Evolutionary conservation across 2,797 vertebrate genomes (phyloP), one percentile per base, ranked within the genome.

Genomic region (Alauda arvensis): DNA sequence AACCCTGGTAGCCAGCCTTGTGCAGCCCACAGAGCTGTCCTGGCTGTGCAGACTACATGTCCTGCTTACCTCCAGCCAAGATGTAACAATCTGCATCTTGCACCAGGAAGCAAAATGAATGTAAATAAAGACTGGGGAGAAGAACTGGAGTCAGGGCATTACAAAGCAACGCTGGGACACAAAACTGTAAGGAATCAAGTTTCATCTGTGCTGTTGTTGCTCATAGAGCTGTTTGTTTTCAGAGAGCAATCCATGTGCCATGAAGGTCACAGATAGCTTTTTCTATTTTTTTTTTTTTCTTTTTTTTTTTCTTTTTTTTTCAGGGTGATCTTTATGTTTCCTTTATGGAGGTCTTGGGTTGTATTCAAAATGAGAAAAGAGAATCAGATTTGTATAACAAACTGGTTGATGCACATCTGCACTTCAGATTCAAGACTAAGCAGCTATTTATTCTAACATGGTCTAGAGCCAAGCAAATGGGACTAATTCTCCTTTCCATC

Each of bases 331-430:
- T 79, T 72, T 75, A 72, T 75, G 45, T 83, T 88, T 77, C 14
- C 19, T 82, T 92, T 83, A 51, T 39, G 49, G 61, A 85, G 40
- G 10, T 66, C 76, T 87, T 59, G 8, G 5, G 20, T 80, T 81
- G 28, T 57, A 46, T 78, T 89, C 46, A 78, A 74, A 94, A 84
- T 34, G 87, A 81, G 42, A 70, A 49, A 62, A 72, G 17, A 89
- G 29, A 71, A 93, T 69, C 42, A 89, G 61, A 76, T 84, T 75
- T 92, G 29, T 92, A 25, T 76, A 92, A 83, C 19, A 77, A 94
- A 93, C 59, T 70, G 21, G 18, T 9, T 29, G 57, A 80, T 70
- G 62, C 48, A 77, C 60, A 86, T 84, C 56, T 94, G 83, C 1
- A 12, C 46, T 87, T 88, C 59, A 87, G 46, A 40, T 89, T 7